Evolutionary conservation across 1,140 invertebrate species (phyloP), one percentile per base, ranked within the genome.

Genomic region (Aphidius gifuensis): DNA sequence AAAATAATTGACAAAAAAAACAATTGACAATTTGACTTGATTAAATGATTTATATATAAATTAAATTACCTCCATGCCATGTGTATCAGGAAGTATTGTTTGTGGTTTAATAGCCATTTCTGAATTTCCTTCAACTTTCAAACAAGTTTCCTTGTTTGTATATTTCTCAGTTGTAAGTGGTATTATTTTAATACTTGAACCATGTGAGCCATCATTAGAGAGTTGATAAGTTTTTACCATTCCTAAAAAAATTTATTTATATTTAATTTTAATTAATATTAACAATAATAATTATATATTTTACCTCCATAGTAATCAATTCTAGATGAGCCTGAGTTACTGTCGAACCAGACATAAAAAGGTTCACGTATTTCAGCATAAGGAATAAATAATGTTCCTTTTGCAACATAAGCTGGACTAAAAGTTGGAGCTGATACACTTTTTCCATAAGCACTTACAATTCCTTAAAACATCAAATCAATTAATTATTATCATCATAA

Each of bases 231-330:
- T 96, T 77, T 93, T 91, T 1, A 93, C 92, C 88, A 95, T 92
- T 32, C 84, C 86, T 88, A 61, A 44, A 62, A 56, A 9, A 4
- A 54, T 40, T 45, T 46, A 38, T 46, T 16, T 11, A 21, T 51
- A 9, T 23, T 40, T 6, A n/a, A 8, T 23, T 38, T 59, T 7
- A 11, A 45, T 42, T 43, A 21, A 23, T 16, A 54, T 16, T 38
- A 64, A 50, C 11, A 47, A 50, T 48, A 11, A 8, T 59, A 61
- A 23, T 11, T 61, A 45, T 54, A 23, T 56, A 46, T 59, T 60
- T 73, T 81, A 87, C 92, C 92, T 69, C 92, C 92, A 83, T 98
- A 98, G 72, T 97, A 98, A 80, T 98, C 95, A 66, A 98, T 94
- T 61, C 96, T 85, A 56, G 93, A 96, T 53, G 83, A 84, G 60